Conservation (phyloP, 2,888 invertebrate genomes). For the Unio delphinus region DNA sequence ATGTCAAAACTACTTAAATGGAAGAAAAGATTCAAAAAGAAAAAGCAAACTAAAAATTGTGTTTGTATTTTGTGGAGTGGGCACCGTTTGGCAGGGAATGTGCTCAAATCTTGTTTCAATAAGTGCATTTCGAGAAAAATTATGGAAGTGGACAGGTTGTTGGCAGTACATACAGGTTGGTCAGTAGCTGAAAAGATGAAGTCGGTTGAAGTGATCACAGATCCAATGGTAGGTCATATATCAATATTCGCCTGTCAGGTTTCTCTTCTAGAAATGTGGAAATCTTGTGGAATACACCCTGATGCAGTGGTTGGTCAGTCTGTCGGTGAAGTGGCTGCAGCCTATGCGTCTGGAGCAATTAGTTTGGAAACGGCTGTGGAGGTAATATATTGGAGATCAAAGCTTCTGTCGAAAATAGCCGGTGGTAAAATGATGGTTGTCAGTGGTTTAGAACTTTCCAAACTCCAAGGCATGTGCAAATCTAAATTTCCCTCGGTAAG, state of each 20-base stretch:
- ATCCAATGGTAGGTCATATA: conserved; percentile 42
- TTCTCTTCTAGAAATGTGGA: conserved; percentile 39
- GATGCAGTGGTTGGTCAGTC: conserved; percentile 52
- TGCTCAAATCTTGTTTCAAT: conserved; percentile 7
- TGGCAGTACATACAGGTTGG: conserved; percentile 1
- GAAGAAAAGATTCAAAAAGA: too few relatives aligned
- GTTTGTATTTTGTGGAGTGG: conserved; percentile 50
- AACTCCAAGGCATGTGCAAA: conserved; percentile 23
- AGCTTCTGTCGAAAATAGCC: conserved; percentile 26
- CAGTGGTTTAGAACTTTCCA: conserved; percentile 10
- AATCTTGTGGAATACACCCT: conserved; percentile 36
- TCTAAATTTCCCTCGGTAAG: not conserved
- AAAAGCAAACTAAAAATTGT: conserved; percentile 14
- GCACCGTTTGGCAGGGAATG: conserved; percentile 46
- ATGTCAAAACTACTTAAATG: too few relatives aligned
- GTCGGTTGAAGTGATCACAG: conserved; percentile 7
- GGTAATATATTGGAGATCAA: conserved; percentile 49
- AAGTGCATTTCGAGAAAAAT: conserved; percentile 1
- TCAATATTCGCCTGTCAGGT: conserved; percentile 53
- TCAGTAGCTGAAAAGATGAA: conserved; percentile 2
- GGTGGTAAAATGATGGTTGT: conserved; percentile 52
- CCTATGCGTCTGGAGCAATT: conserved; percentile 35
- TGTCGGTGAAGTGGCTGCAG: conserved; percentile 56
- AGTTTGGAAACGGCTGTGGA: conserved; percentile 42
- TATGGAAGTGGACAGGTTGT: too few relatives aligned